Evolutionary conservation across 2,888 invertebrate genomes (phyloP), one percentile per base, ranked within the genome.

Genomic region (Clusia tigrina): DNA sequence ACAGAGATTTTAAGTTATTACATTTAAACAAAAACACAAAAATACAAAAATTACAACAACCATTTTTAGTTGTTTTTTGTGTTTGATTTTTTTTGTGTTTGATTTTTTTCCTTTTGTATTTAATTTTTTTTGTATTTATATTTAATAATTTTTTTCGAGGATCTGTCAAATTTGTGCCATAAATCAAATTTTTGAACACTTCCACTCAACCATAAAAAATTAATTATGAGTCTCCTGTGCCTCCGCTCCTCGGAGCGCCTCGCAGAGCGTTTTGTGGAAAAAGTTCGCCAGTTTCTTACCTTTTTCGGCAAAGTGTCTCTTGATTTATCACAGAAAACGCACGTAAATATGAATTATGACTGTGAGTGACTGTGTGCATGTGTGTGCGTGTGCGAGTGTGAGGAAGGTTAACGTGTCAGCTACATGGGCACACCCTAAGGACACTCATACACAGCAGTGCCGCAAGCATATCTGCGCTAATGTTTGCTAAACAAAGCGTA

Each of bases 401-500:
- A 12, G 6, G 12, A 9, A 48, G 18, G 3, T 48, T 15, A 18
- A 5, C 18, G 48, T 48, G 22, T 18, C 5, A 48, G 22, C 15
- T 3, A 48, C 48, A 48, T 20, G 6, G 22, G 22, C 18, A 48
- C 48, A 48, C 48, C 48, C 48, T 20, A 20, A 48, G n/a, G 42
- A 48, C 18, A 18, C 6, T 6, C 32, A 20, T 48, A 48, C 42
- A 42, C 42, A 42, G 32, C 6, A 32, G 32, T 9, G 32, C 6
- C 6, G 32, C 32, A 32, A 6, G 12, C 32, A 32, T 12, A 32
- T n/a, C n/a, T n/a, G n/a, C 48, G 48, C 48, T 20, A 69, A 68
- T 74, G 75, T 75, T 74, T 69, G 75, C 65, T 69, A 74, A 74
- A 75, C 74, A 74, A 74, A 74, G 74, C 74, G 74, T 75, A 74